These are phyloP conservation scores for Pitta sordida DNA, from an alignment of 2,113 vertebrate species.

Conservation along the genomic window DNA sequence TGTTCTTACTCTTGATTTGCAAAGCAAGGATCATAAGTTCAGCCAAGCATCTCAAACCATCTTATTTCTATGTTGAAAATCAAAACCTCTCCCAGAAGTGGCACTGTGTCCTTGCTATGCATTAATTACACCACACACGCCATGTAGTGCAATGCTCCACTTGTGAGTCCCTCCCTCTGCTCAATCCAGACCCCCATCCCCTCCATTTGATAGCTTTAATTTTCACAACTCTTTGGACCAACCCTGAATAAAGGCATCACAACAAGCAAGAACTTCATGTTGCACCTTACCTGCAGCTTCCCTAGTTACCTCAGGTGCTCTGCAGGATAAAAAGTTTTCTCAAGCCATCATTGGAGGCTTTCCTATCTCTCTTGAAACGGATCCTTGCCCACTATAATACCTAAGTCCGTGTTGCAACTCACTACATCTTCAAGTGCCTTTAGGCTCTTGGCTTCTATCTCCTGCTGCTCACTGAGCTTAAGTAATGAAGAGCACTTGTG, in stretches of 20 bases:
- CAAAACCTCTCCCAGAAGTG: neutral
- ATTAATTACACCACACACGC: neutral
- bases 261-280: neutral
- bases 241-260: neutral
- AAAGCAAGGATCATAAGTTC: neutral
- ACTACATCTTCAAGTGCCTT: neutral
- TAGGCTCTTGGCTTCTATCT: neutral
- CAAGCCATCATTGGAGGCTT: neutral
- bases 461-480: neutral
- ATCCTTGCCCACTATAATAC: neutral
- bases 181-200: neutral
- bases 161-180: neutral
- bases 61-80: fast-evolving
- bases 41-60: neutral
- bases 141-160: fast-evolving
- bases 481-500: neutral
- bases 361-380: fast-evolving
- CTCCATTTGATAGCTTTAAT: neutral
- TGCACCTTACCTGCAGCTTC: neutral
- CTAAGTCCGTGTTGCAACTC: neutral
- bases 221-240: neutral
- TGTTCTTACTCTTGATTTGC: neutral
- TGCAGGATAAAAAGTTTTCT: neutral
- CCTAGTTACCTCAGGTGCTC: too few species aligned
- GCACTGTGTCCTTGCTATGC: neutral